Percentiles rank a stretch among this genome's conserved stretches.
These are phyloP conservation scores for Enteromius afrohamiltoni DNA, from an alignment of 2,797 vertebrate species.

Conservation along the genomic window DNA sequence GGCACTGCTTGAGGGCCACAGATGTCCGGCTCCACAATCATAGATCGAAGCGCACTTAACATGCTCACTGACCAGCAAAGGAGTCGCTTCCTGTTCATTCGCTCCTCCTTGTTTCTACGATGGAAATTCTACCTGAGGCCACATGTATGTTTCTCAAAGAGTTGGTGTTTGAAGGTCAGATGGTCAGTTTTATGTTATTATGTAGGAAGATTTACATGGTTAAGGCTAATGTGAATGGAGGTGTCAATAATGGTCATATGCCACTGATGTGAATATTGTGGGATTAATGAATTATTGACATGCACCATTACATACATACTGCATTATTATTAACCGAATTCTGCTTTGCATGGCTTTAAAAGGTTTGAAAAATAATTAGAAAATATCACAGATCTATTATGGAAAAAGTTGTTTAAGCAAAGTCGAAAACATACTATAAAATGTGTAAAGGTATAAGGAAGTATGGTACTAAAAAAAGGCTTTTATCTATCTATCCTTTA, in stretches of 20 bases:
- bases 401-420: not conserved
- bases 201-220: not conserved
- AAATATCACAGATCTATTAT: not conserved
- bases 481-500: not conserved
- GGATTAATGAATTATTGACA: not conserved
- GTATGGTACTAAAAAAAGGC: not conserved
- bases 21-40: not conserved
- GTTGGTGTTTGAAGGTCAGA: not conserved
- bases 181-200: not conserved
- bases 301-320: not conserved
- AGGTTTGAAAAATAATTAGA: not conserved
- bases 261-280: not conserved
- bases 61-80: not conserved
- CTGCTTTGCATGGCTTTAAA: not conserved
- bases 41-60: not conserved
- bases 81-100: conserved; percentile 17
- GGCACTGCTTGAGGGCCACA: conserved; percentile 58
- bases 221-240: not conserved
- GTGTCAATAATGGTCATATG: not conserved
- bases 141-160: not conserved
- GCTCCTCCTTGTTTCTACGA: conserved; percentile 6
- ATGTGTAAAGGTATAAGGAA: not conserved
- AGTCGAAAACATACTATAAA: not conserved
- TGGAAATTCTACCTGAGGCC: not conserved
- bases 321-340: not conserved